Conservation (phyloP, 2,888 invertebrate genomes). For the Luffia ferchaultella region DNA sequence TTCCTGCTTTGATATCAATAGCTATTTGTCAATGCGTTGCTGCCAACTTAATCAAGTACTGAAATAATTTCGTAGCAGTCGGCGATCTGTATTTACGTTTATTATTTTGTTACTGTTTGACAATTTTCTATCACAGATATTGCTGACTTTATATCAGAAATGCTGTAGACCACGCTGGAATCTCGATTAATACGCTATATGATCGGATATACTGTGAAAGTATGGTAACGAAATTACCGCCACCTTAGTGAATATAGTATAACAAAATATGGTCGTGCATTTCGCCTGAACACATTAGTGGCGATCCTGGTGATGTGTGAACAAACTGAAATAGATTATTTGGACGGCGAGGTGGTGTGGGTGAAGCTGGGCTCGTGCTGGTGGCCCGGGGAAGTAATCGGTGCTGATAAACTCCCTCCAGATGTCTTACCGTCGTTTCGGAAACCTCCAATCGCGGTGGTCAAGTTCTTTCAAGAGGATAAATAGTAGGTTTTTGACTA, state of each 20-base stretch:
- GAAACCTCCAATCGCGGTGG: slow-evolving; percentile 80
- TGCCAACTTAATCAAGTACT: slow-evolving; percentile 34
- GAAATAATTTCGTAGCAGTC: slow-evolving; percentile 59
- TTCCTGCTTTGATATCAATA: slow-evolving; percentile 4
- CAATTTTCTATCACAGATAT: slow-evolving; percentile 23
- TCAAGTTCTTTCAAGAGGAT: slow-evolving; percentile 87
- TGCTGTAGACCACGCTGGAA: neutral
- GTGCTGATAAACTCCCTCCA: slow-evolving; percentile 69
- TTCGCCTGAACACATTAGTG: slow-evolving; percentile 45
- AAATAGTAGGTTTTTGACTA: slow-evolving; percentile 72
- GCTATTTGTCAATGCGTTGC: slow-evolving; percentile 24
- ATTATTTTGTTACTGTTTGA: slow-evolving; percentile 59
- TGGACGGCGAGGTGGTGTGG: slow-evolving; percentile 85
- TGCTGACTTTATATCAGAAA: neutral
- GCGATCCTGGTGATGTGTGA: slow-evolving; percentile 78
- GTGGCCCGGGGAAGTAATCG: slow-evolving; percentile 87
- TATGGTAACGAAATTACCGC: neutral
- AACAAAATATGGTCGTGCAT: slow-evolving; percentile 59
- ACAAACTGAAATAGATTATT: slow-evolving; percentile 71
- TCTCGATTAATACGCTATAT: neutral
- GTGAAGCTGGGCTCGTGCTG: slow-evolving; percentile 82
- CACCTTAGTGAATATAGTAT: slow-evolving; percentile 20
- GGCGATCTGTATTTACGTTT: slow-evolving; percentile 59
- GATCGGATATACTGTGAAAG: neutral
- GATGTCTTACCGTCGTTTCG: slow-evolving; percentile 71